Percentiles rank a stretch among this genome's conserved stretches.
Conservation (phyloP, 2,888 invertebrate genomes). For the Operophtera brumata region DNA sequence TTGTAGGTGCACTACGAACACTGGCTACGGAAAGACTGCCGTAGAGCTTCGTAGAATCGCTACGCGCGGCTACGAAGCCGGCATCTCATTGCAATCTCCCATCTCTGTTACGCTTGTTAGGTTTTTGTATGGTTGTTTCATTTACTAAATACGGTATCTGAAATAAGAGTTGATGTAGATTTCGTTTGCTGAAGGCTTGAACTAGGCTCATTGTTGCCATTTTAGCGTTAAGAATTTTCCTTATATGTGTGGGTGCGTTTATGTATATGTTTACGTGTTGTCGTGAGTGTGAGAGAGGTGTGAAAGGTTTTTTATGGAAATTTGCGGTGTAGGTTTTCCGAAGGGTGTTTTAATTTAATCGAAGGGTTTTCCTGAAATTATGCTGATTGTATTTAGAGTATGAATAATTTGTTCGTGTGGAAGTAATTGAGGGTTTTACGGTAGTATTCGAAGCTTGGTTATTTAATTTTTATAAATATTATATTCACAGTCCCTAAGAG, state of each 20-base stretch:
- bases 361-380: conserved; percentile 27
- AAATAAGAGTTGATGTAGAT: conserved; percentile 53
- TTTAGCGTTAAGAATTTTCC: conserved; percentile 48
- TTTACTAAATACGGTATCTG: conserved; percentile 54
- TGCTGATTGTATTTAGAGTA: conserved; percentile 27
- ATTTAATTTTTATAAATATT: neutral
- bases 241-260: conserved; percentile 17
- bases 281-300: neutral
- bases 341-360: conserved; percentile 23
- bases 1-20: conserved; percentile 64
- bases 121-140: conserved; percentile 42
- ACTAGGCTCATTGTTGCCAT: conserved; percentile 66
- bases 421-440: conserved; percentile 17
- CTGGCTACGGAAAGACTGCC: conserved; percentile 63
- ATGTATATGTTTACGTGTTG: neutral
- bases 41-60: conserved; percentile 42
- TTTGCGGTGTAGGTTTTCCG: conserved; percentile 10
- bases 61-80: conserved; percentile 42
- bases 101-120: conserved; percentile 28
- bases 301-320: conserved; percentile 26
- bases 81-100: conserved; percentile 31
- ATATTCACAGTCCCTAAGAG: no score
- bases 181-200: conserved; percentile 65
- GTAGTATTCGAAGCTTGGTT: neutral
- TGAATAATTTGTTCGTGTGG: conserved; percentile 26